Percentiles rank a stretch among this genome's conserved stretches.
Evolutionary conservation across 2,113 vertebrate species (phyloP).

Genomic region (Gopherus flavomarginatus): DNA sequence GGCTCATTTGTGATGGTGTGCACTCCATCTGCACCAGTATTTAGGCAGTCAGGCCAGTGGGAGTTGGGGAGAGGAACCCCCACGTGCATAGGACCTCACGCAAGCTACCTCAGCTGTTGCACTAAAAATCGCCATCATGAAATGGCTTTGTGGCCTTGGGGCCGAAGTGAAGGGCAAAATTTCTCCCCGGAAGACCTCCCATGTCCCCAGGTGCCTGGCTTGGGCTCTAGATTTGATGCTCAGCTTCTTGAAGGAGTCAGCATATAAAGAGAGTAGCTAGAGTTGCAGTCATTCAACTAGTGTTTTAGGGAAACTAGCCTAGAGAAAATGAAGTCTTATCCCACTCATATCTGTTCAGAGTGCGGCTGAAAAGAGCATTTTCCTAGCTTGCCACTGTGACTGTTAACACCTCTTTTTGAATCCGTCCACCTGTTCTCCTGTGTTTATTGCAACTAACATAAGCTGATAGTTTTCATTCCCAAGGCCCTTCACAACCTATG

Average conservation of each 20-base stretch:
- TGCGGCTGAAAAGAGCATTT: not conserved
- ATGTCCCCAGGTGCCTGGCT: not conserved
- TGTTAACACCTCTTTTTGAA: not conserved
- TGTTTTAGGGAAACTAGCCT: not conserved
- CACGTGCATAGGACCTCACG: not conserved
- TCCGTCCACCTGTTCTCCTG: not conserved
- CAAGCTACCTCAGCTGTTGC: not conserved
- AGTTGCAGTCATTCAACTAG: not conserved
- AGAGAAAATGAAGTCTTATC: not conserved
- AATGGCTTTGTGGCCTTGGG: not conserved
- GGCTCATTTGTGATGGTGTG: not conserved
- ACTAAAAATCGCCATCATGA: fast-evolving
- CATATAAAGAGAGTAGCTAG: not conserved
- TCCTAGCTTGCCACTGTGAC: not conserved
- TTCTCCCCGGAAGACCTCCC: not conserved
- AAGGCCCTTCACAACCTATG: not conserved
- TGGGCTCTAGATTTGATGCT: not conserved
- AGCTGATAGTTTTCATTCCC: not conserved
- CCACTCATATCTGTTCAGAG: not conserved
- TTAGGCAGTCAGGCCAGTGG: not conserved
- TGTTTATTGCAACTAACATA: not conserved
- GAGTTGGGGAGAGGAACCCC: not conserved
- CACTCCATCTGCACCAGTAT: not conserved
- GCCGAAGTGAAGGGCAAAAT: not conserved
- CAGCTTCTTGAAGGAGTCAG: not conserved